Conservation (phyloP, 37 sponge, comb jelly and placozoan genomes). For the Amphimedon queenslandica region DNA sequence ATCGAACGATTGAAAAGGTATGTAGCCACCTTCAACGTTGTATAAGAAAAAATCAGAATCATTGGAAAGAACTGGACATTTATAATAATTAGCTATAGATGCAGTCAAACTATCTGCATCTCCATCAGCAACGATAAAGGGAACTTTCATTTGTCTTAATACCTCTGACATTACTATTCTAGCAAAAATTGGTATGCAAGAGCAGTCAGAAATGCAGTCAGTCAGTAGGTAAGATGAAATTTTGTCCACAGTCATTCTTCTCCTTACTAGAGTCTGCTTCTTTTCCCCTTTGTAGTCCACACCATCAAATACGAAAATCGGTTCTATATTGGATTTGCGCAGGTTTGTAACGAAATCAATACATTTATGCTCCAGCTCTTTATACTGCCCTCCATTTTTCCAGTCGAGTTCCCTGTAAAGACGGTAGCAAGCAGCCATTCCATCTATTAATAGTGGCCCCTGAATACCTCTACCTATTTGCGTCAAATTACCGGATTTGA, state of each 20-base stretch:
- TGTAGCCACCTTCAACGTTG: slow-evolving; percentile 52
- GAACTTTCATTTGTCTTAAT: slow-evolving; percentile 28
- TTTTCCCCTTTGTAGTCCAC: slow-evolving; percentile 53
- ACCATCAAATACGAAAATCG: slow-evolving; percentile 76
- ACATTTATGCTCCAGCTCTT: slow-evolving; percentile 12
- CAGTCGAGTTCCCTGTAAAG: slow-evolving; percentile 21
- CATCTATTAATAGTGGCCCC: slow-evolving; percentile 59
- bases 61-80: slow-evolving; percentile 56
- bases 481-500: slow-evolving; percentile 9
- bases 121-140: slow-evolving; percentile 55
- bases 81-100: slow-evolving; percentile 40
- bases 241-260: neutral
- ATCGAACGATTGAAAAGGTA: no score
- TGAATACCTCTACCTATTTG: slow-evolving; percentile 2
- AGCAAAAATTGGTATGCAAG: slow-evolving; percentile 27
- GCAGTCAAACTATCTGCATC: slow-evolving; percentile 69
- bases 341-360: slow-evolving; percentile 33
- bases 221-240: neutral
- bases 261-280: slow-evolving; percentile 6
- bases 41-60: slow-evolving; percentile 85
- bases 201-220: neutral
- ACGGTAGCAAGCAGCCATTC: slow-evolving; percentile 37
- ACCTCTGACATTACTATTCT: slow-evolving; percentile 16
- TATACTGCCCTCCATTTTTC: slow-evolving; percentile 69
- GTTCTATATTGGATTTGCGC: slow-evolving; percentile 13